These are phyloP conservation scores for Mesoligia furuncula DNA, from an alignment of 2,888 invertebrate genomes.

Conservation along the genomic window DNA sequence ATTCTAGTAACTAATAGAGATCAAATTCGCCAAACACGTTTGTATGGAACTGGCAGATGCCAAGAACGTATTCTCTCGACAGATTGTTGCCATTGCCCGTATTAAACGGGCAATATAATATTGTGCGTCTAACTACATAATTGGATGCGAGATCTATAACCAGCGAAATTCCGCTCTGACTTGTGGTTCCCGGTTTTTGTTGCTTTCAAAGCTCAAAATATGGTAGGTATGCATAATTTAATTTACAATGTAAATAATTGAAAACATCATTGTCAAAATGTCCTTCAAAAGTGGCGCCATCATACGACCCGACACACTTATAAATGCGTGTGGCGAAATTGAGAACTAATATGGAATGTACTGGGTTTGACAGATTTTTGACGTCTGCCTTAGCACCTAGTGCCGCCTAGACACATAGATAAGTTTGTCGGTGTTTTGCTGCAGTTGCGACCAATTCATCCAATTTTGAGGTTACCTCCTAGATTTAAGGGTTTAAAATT, in stretches of 20 bases:
- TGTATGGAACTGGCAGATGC: too few species aligned
- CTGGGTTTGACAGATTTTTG: not conserved
- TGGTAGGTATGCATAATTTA: not conserved
- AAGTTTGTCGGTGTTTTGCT: not conserved
- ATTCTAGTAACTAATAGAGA: too few species aligned
- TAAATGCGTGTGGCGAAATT: not conserved
- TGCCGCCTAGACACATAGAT: not conserved
- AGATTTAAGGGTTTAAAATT: not conserved
- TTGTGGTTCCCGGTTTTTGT: not conserved
- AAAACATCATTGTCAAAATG: not conserved
- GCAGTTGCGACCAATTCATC: not conserved
- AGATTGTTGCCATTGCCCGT: too few species aligned
- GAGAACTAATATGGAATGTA: not conserved
- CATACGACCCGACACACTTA: not conserved
- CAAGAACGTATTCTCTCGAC: too few species aligned
- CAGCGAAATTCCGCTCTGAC: not conserved
- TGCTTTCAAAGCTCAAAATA: not conserved
- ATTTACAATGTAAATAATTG: not conserved
- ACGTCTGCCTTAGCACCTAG: not conserved
- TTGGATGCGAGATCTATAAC: not conserved
- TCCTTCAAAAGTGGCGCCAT: not conserved
- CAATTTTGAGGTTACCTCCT: not conserved
- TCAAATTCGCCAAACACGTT: too few species aligned
- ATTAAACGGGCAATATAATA: too few species aligned
- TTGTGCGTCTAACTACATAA: not conserved